These are phyloP conservation scores for Thaumatotibia leucotreta DNA, from an alignment of 1,140 invertebrate genomes.

Conservation along the genomic window DNA sequence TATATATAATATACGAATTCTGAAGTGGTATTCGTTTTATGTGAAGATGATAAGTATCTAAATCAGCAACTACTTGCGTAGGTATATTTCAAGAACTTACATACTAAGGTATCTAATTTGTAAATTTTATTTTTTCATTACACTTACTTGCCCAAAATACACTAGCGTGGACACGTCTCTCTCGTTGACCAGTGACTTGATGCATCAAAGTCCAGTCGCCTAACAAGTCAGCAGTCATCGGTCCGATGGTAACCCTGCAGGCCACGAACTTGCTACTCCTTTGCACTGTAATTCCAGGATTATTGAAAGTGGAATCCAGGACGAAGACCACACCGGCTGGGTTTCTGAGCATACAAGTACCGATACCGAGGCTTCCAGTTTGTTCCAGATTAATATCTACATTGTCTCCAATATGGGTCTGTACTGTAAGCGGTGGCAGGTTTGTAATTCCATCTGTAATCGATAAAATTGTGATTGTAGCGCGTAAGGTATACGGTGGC, in stretches of 20 bases:
- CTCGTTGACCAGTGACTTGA: background rate
- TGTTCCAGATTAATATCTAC: background rate
- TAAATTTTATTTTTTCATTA: no score
- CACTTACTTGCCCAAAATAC: background rate
- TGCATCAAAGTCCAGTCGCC: background rate
- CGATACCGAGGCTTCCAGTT: background rate
- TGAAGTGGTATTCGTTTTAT: no score
- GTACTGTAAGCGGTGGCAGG: background rate
- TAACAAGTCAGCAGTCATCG: background rate
- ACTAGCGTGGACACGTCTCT: background rate
- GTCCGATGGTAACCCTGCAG: background rate
- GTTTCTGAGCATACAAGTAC: background rate
- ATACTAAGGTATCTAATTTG: background rate
- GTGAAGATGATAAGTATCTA: no score
- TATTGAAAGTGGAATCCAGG: background rate
- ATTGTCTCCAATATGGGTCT: background rate
- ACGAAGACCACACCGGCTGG: background rate
- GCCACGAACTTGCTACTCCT: background rate
- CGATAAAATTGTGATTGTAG: no score
- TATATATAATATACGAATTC: background rate
- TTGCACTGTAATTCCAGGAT: background rate
- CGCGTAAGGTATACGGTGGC: no score
- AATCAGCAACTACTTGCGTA: no score
- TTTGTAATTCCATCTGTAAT: slow-evolving; percentile 4
- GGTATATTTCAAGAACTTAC: background rate